Evolutionary conservation across 23 tunicate species (phyloP).

Genomic region (Corella eumyota): DNA sequence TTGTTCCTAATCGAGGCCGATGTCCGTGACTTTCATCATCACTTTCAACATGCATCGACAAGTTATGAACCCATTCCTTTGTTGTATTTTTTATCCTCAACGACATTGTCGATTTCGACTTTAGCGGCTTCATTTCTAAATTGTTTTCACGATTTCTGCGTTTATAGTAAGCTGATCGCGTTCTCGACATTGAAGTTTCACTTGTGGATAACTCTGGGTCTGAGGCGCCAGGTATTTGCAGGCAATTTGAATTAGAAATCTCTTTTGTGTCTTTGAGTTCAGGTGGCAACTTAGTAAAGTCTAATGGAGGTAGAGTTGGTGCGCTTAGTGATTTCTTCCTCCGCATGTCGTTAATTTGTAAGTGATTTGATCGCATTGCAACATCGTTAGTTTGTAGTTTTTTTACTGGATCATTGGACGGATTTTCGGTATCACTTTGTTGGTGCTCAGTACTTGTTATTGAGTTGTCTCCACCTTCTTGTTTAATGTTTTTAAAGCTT

Average conservation of each 20-base stretch:
- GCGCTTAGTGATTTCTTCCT: conserved; percentile 75
- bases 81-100: conserved; percentile 1
- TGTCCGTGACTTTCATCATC: background rate
- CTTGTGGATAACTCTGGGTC: conserved; percentile 4
- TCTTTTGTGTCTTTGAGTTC: conserved; percentile 7
- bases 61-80: background rate
- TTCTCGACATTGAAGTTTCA: conserved; percentile 3
- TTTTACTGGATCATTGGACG: background rate
- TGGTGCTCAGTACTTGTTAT: background rate
- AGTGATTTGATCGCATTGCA: conserved; percentile 5
- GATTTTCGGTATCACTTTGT: background rate
- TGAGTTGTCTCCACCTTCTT: background rate
- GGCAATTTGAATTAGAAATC: conserved; percentile 2
- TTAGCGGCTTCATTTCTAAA: background rate
- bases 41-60: background rate
- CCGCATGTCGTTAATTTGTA: conserved; percentile 16
- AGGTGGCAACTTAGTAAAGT: conserved; percentile 3
- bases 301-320: conserved; percentile 43
- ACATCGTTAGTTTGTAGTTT: background rate
- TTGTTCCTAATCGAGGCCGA: conserved; percentile 26
- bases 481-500: background rate
- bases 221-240: conserved; percentile 1
- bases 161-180: conserved; percentile 7
- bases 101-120: conserved; percentile 10
- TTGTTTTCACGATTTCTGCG: background rate